Percentiles rank a stretch among this genome's conserved stretches.
Conservation (phyloP, 92 coral and sea anemone species). For the Paragorgia papillata region DNA sequence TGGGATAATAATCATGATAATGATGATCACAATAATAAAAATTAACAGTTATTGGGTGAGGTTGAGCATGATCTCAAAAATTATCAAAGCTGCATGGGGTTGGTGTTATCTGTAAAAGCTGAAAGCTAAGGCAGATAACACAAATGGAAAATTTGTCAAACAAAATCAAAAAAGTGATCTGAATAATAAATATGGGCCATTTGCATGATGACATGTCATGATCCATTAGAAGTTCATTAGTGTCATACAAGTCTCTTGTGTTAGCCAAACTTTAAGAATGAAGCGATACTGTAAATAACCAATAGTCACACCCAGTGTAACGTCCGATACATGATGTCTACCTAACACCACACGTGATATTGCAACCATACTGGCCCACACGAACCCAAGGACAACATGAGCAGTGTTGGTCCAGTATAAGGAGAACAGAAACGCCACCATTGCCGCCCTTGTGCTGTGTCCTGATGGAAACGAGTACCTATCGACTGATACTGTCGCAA, state of each 20-base stretch:
- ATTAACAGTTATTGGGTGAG: no score
- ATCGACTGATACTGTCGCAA: constrained; percentile 91
- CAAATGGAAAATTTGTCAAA: no score
- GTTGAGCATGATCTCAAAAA: no score
- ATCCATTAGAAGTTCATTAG: neutral
- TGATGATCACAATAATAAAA: no score
- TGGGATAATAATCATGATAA: no score
- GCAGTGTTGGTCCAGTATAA: constrained; percentile 33
- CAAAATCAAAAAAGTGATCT: no score
- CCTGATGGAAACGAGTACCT: constrained; percentile 95
- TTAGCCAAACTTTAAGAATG: constrained; percentile 65
- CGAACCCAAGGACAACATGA: constrained; percentile 55
- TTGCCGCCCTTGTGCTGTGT: constrained; percentile 81
- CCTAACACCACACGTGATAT: constrained; percentile 87
- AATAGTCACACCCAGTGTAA: constrained; percentile 72
- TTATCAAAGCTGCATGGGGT: no score
- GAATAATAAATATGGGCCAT: no score
- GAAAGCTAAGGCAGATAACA: no score
- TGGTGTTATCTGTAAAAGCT: no score
- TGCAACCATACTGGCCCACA: constrained; percentile 83
- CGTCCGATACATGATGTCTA: constrained; percentile 91
- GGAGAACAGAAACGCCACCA: constrained; percentile 81
- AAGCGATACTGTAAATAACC: constrained; percentile 72
- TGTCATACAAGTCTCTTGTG: constrained; percentile 26
- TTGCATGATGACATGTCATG: no score